Evolutionary conservation across 2,113 vertebrate genomes (phyloP).

Genomic region (Rhineura floridana): DNA sequence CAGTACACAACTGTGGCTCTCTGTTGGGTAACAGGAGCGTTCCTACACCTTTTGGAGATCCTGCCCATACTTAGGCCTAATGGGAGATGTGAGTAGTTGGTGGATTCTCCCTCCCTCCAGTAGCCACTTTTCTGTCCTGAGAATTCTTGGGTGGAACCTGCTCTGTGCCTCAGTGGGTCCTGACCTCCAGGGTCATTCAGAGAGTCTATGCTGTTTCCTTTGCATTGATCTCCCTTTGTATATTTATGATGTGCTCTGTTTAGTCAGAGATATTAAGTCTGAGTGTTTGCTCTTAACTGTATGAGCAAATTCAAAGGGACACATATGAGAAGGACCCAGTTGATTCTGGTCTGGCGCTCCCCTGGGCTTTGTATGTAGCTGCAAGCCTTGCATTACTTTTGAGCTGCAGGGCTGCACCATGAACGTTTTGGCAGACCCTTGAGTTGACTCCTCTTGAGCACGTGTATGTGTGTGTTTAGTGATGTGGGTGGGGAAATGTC

Average conservation of each 20-base stretch:
- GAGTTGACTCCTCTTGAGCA: rapidly evolving
- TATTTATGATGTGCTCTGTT: rapidly evolving
- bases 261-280: not conserved
- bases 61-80: not conserved
- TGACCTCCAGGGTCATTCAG: rapidly evolving
- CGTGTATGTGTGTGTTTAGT: not conserved
- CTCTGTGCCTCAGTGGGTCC: rapidly evolving
- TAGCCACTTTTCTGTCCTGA: rapidly evolving
- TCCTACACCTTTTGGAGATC: too few relatives aligned
- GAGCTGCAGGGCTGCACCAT: rapidly evolving
- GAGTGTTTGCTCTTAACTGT: rapidly evolving
- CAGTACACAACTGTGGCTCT: too few relatives aligned
- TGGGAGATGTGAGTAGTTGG: rapidly evolving
- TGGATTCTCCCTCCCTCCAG: not conserved
- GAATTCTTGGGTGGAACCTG: not conserved
- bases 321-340: rapidly evolving
- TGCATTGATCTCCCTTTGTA: rapidly evolving
- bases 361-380: rapidly evolving
- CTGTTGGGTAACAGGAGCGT: too few relatives aligned
- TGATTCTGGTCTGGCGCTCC: rapidly evolving
- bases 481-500: not conserved
- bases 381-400: not conserved
- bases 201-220: not conserved
- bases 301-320: rapidly evolving
- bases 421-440: rapidly evolving